phyloP scores from a whole-genome alignment of 2,113 vertebrate genomes.

The Thamnaconus septentrionalis region DNA sequence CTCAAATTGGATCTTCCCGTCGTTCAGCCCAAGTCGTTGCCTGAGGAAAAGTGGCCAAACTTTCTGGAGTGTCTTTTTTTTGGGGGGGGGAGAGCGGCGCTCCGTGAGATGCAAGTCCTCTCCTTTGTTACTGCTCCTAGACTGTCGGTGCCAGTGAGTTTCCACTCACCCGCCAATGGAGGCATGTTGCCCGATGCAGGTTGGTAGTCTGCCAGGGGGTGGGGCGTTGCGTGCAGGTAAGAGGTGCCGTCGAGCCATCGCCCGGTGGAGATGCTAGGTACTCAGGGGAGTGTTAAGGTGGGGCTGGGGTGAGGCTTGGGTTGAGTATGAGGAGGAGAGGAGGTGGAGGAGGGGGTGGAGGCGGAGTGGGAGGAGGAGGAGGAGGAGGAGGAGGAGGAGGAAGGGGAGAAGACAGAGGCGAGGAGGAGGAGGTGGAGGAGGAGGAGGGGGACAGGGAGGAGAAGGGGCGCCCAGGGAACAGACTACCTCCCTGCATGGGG shows the following conservation, averaged over 20 bases:
- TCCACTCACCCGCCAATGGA: constrained; percentile 77
- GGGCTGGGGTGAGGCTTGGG: constrained; percentile 22
- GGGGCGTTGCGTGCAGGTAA: constrained; percentile 77
- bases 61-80: too few species aligned
- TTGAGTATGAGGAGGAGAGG: constrained; percentile 17
- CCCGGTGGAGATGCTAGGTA: constrained; percentile 72
- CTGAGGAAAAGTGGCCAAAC: too few species aligned
- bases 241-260: constrained; percentile 74
- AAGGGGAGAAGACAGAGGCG: constrained; percentile 31
- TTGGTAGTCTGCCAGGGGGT: constrained; percentile 81
- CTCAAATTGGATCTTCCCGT: too few species aligned
- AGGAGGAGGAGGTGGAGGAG: constrained; percentile 4
- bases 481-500: constrained; percentile 83
- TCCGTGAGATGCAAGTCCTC: constrained; percentile 23
- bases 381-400: constrained; percentile 35
- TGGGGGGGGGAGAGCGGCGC: too few species aligned
- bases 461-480: constrained; percentile 61
- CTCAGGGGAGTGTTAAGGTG: constrained; percentile 27
- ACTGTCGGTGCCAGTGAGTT: constrained; percentile 62
- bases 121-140: constrained; percentile 67
- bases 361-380: constrained; percentile 30
- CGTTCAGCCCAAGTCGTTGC: too few species aligned
- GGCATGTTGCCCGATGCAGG: constrained; percentile 76
- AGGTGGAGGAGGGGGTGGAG: constrained; percentile 30
- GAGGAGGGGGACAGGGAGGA: constrained; percentile 30